Base-by-base conservation (phyloP, 2,113 vertebrate species). In the Epinephelus lanceolatus region DNA sequence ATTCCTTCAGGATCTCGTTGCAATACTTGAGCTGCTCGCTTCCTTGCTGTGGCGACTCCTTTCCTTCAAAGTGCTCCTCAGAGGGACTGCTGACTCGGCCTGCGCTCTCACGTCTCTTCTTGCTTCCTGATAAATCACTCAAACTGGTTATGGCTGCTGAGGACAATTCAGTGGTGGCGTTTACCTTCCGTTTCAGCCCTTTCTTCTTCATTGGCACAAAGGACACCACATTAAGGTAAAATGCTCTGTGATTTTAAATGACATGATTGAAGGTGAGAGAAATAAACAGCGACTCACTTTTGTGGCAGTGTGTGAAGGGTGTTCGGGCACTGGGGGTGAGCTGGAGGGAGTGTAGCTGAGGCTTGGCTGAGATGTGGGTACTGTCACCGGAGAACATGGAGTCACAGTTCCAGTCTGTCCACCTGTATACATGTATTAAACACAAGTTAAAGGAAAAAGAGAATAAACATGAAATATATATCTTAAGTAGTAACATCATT, bases 1-100 rank as follows among this genome's bases (percentile, higher is more conserved):
- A 96, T 86, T 99, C 98, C 86, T 95, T 96, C 81, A 99, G 96
- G 86, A 99, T 98, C 71, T 94, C 96, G 73, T 95, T 96, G 52
- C 98, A 99, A 94, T 97, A 95, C 70, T 95, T 96, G 70, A 99
- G 96, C 88, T 98, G 97, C 88, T 96, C 96, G 42, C 92, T 92
- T 0, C 91, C 93, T 0, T 95, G 95, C 90, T 94, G 94, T 0
- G 93, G 94, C 9, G 93, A 90, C 91, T 97, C 96, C 0, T 94
- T 94, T 0, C 96, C 96, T 21, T 97, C 96, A 69, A 95, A 86
- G 92, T 96, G 95, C 5, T 96, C 97, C 92, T 92, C 96, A 67
- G 95, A 95, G 6, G 95, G 96, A 88, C 96, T 96, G 88, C 95
- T 94, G 86, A 96, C 94, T 11, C 95, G 95, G 47, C 95, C 96